These are phyloP conservation scores for Oreochromis tanganicae DNA, from an alignment of 2,113 vertebrate genomes.

Conservation along the genomic window DNA sequence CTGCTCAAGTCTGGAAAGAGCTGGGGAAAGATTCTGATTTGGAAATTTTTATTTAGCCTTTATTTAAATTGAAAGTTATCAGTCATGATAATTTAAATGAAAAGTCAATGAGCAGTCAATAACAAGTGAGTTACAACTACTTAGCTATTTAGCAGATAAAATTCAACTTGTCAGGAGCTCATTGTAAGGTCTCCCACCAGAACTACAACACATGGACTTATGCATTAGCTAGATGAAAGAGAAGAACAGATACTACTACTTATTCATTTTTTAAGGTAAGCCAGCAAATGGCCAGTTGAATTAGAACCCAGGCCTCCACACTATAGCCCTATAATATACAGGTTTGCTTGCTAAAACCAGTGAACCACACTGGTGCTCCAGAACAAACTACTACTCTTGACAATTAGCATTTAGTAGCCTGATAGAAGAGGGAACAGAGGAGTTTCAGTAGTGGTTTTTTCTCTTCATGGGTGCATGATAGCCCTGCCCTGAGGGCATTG, in stretches of 20 bases:
- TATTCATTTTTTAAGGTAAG: background rate
- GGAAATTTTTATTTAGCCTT: background rate
- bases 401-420: background rate
- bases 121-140: background rate
- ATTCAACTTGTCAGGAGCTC: background rate
- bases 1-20: background rate
- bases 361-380: background rate
- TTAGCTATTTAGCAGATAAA: background rate
- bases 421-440: background rate
- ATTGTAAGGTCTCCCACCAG: background rate
- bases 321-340: background rate
- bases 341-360: background rate
- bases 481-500: background rate
- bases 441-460: background rate
- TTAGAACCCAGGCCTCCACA: background rate
- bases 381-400: background rate
- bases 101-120: background rate
- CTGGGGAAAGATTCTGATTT: background rate
- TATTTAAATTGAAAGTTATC: background rate
- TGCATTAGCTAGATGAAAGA: background rate
- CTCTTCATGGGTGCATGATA: background rate
- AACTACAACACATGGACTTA: background rate
- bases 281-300: background rate
- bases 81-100: background rate
- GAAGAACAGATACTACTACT: background rate